Evolutionary conservation across 2,797 vertebrate genomes (phyloP), one percentile per base, ranked within the genome.

Genomic region (Capromys pilorides): DNA sequence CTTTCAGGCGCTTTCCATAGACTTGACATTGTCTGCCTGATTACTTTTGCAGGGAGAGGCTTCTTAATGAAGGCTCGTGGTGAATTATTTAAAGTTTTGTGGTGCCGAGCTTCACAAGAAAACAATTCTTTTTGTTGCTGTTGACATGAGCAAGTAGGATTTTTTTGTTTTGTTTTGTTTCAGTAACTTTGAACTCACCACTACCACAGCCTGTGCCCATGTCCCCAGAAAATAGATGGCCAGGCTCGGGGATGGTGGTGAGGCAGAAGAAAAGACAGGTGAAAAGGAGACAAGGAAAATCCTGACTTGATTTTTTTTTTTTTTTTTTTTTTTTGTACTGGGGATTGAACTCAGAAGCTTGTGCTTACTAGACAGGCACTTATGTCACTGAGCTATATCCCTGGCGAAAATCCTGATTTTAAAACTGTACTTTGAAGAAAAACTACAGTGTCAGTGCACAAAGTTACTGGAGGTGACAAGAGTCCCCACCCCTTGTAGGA

Each of bases 61-160:
- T 28, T n/a, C 89, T 96, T 73, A 96, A 92, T 90, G 90, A 95
- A 93, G 87, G 91, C 79, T 91, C 85, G 51, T 82, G 71, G 61
- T 94, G 89, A 96, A 96, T 90, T 93, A 93, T 91, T 93, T 90
- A 88, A 84, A 92, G 79, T 79, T 81, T 95, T 77, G 51, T 91
- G 87, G 86, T 71, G 73, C 81, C n/a, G 49, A 86, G 59, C 94
- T 90, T 86, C 91, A 94, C 94, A 62, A 84, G 87, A 87, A 95
- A 95, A 94, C 95, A 94, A 96, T 95, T 95, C 67, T 95, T 93
- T 90, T 83, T 93, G 81, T 82, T 96, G 91, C 84, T 96, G 51
- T 85, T 96, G 54, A 61, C 5, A 26, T 83, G 82, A 91, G 84
- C 67, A 92, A 96, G 91, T 67, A 36, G 54, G 54, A 18, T 57